Base-by-base conservation (phyloP, 1,140 invertebrate genomes). In the Atta cephalotes region DNA sequence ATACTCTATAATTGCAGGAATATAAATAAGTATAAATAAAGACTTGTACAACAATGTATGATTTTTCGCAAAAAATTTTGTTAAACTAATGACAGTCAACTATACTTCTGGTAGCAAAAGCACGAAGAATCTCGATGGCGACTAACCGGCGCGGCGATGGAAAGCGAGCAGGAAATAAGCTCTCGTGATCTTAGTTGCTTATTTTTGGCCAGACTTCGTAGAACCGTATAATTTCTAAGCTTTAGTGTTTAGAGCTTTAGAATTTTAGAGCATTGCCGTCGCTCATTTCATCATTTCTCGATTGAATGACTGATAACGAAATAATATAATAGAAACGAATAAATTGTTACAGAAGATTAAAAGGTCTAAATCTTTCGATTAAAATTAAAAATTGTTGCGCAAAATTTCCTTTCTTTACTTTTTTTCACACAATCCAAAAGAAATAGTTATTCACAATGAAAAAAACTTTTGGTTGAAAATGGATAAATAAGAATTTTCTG, bases 181-280 rank as follows among this genome's bases (percentile, higher is more conserved):
- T 49, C 66, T 70, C 60, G 35, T 70, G 76, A 85, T 89, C 53
- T 85, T 53, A 77, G 56, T 85, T 89, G 85, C 65, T 85, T 91
- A 91, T 91, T 91, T 91, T 91, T 51, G 87, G 79, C 80, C 39
- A 60, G 76, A 84, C 53, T 91, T 91, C 90, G 87, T 31, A 82
- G 90, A 91, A 91, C 45, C 76, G 58, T 70, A 82, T 65, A 78
- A 45, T 91, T 91, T 87, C 85, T 85, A 53, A 79, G 28, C 45
- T 45, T 68, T 4, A 25, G 76, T 74, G 65, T 89, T 91, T 88
- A 87, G 65, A 28, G 68, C 87, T 62, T 71, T 45, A 45, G 9
- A 45, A 45, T 45, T 45, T 45, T 45, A 45, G 39, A 45, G 39
- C 39, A 45, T 45, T 80, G 77, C 80, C 76, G 71, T 81, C 63